A percentile compares a stretch with the other conserved stretches of the same genome.
These are phyloP conservation scores for Saccostrea glomerata DNA, from an alignment of 1,140 invertebrate species.

Conservation along the genomic window DNA sequence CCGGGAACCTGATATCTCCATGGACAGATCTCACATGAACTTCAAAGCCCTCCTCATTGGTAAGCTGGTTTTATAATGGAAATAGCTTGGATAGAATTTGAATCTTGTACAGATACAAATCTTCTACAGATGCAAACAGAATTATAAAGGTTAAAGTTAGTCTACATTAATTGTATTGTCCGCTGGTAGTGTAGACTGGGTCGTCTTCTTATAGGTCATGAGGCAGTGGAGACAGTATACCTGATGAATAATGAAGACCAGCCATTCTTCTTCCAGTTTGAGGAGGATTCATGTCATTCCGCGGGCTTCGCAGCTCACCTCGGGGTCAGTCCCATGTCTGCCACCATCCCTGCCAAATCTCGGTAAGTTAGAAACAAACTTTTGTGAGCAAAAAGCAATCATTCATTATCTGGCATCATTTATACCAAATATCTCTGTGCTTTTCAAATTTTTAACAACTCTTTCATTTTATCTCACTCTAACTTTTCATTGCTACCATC, in stretches of 20 bases:
- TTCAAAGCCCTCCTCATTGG: slow-evolving; percentile 78
- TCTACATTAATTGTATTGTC: too few relatives aligned
- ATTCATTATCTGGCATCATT: too few relatives aligned
- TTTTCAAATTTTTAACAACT: too few relatives aligned
- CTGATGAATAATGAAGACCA: slow-evolving; percentile 76
- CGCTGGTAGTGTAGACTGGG: too few relatives aligned
- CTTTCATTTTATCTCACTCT: too few relatives aligned
- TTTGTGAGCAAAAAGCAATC: too few relatives aligned
- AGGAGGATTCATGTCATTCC: slow-evolving; percentile 73
- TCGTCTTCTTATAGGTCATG: slow-evolving; percentile 65
- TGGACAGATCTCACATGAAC: slow-evolving; percentile 78
- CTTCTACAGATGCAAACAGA: too few relatives aligned
- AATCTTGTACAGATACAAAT: too few relatives aligned
- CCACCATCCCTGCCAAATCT: slow-evolving; percentile 74
- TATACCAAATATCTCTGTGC: too few relatives aligned
- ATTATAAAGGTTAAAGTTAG: too few relatives aligned
- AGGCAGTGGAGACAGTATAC: slow-evolving; percentile 74
- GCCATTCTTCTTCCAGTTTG: slow-evolving; percentile 74
- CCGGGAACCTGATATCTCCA: slow-evolving; percentile 75
- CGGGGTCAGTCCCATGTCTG: slow-evolving; percentile 73
- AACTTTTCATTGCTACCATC: not conserved
- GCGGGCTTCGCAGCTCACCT: slow-evolving; percentile 74
- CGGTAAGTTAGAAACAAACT: slow-evolving; percentile 60
- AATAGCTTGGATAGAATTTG: not conserved
- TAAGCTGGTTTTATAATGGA: slow-evolving; percentile 54